Evolutionary conservation across 1,140 invertebrate genomes (phyloP), one percentile per base, ranked within the genome.

Genomic region (Grapholita molesta): DNA sequence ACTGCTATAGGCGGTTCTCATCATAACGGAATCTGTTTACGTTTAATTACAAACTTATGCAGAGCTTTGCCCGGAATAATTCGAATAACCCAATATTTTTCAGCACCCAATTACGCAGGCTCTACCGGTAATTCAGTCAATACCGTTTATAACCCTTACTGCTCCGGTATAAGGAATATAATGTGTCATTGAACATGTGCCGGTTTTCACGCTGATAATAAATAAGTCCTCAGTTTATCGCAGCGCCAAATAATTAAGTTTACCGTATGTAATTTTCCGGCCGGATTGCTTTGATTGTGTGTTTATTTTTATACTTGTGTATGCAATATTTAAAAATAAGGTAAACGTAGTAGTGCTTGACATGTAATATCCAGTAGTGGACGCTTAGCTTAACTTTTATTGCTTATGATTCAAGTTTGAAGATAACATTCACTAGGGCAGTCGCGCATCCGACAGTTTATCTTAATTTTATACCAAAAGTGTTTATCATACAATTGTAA

Each of bases 51-150:
- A 61, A 61, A 3, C 55, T 25, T 28, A 32, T 61, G 55, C 55
- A 61, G 55, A 61, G 55, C 28, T 61, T 15, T 61, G 55, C 25
- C 55, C 55, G 55, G 25, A 61, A 61, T 61, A 61, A 61, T 61
- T 61, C 24, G 24, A 28, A 61, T 25, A 32, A 61, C 32, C 25
- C 55, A 61, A 61, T 61, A 25, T 61, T 61, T 61, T 61, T 28
- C 42, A 48, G 55, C 4, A 61, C 25, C 55, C 55, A 61, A 61
- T 61, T 61, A 61, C n/a, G 25, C 12, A 28, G 2, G 12, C 6
- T 23, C 55, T 12, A 1, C 28, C 18, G 38, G 12, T 21, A 21
- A 48, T 30, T 4, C 28, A 30, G 28, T 30, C 28, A 9, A 12
- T 12, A 42, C n/a, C 38, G 2, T 48, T 48, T 48, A 1, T 48